A percentile compares a stretch with the other conserved stretches of the same genome.
Evolutionary conservation across 2,888 invertebrate species (phyloP).

Genomic region (Tetanocera ferruginea): DNA sequence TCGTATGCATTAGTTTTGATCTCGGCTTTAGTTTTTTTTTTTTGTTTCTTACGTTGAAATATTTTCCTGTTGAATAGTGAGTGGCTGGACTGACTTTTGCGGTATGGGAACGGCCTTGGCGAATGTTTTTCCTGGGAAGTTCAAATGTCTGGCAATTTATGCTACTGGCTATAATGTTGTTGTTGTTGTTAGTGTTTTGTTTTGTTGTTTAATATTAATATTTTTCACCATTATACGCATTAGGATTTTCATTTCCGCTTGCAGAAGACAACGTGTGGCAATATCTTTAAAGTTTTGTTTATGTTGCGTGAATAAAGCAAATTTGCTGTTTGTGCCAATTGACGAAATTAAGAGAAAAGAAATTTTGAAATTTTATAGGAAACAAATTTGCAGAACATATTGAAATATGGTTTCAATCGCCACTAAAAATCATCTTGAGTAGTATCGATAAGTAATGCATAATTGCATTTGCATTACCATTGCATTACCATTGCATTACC

Average conservation of each 20-base stretch:
- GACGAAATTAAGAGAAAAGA: too few species aligned
- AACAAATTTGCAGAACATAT: too few species aligned
- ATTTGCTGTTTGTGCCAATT: too few species aligned
- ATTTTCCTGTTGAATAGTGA: constrained; percentile 21
- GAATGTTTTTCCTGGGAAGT: constrained; percentile 9
- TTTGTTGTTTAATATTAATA: not conserved
- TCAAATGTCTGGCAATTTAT: not conserved
- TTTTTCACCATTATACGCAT: not conserved
- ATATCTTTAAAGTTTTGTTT: not conserved
- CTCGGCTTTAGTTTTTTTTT: not conserved
- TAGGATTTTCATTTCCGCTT: constrained; percentile 1
- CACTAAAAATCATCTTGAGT: too few species aligned
- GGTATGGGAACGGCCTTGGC: constrained; percentile 37
- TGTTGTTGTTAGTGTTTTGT: constrained; percentile 1
- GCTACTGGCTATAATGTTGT: not conserved
- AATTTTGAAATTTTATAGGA: too few species aligned
- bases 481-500: too few species aligned
- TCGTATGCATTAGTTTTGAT: constrained; percentile 1
- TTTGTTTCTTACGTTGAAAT: not conserved
- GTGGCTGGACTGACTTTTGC: constrained; percentile 6
- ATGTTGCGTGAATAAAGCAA: too few species aligned
- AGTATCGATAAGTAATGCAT: too few species aligned
- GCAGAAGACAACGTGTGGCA: not conserved
- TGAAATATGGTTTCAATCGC: too few species aligned
- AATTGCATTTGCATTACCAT: too few species aligned